phyloP scores from a whole-genome alignment of 2,888 invertebrate species.

The Trichogramma dendrolimi region DNA sequence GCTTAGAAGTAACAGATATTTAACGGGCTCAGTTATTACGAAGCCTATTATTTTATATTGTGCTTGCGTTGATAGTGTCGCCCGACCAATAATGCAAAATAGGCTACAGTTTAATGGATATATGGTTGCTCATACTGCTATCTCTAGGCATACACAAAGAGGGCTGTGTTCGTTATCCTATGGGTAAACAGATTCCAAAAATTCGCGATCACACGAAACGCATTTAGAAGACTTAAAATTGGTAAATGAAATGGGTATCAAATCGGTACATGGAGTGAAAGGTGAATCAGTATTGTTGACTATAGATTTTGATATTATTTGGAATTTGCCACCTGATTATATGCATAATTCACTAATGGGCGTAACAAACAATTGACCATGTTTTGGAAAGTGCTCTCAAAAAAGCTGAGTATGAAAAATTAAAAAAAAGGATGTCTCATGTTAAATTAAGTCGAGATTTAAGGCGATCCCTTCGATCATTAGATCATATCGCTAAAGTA shows the following conservation, averaged over 20 bases:
- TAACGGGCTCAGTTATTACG: neutral
- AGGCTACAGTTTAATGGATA: constrained; percentile 24
- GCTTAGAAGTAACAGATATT: neutral
- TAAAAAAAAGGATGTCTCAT: neutral
- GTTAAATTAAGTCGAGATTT: neutral
- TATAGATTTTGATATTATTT: constrained; percentile 27
- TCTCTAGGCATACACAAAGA: too few species aligned
- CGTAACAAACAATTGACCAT: constrained; percentile 21
- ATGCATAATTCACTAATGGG: constrained; percentile 27
- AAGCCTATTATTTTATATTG: neutral
- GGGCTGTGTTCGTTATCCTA: too few species aligned
- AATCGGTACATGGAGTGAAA: constrained; percentile 20
- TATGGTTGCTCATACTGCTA: too few species aligned
- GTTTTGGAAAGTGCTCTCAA: constrained; percentile 16
- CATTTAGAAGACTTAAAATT: constrained; percentile 2
- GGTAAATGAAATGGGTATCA: neutral
- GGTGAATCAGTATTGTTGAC: constrained; percentile 17
- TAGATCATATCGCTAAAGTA: neutral
- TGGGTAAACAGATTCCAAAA: constrained; percentile 4
- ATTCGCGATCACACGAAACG: neutral
- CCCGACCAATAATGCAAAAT: constrained; percentile 14
- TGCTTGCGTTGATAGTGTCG: constrained; percentile 3
- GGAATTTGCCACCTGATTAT: too few species aligned
- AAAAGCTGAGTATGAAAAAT: constrained; percentile 1
- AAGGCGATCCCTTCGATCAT: neutral